phyloP scores from a whole-genome alignment of 37 sponge, comb jelly and placozoan genomes.

The Amphimedon queenslandica region DNA sequence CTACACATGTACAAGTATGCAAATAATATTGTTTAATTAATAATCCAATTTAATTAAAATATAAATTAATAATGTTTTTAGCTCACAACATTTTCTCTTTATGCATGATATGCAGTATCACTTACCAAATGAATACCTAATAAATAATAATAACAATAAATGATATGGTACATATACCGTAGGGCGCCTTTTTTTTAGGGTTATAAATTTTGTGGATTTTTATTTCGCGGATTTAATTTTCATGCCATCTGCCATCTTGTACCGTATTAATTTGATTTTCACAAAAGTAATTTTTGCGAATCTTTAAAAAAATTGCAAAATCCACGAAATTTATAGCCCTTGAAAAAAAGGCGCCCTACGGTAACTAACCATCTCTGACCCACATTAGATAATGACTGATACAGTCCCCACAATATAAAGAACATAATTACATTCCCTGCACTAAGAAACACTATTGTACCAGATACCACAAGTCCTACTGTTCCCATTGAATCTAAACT shows the following conservation, averaged over 20 bases:
- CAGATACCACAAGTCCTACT: slow-evolving; percentile 57
- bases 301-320: no score
- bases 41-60: neutral
- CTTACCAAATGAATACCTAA: slow-evolving; percentile 73
- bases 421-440: slow-evolving; percentile 76
- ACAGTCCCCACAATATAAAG: slow-evolving; percentile 61
- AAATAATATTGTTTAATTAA: no score
- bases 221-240: no score
- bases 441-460: slow-evolving; percentile 48
- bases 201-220: no score
- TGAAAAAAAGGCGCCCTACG: no score
- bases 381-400: slow-evolving; percentile 83
- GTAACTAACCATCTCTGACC: slow-evolving; percentile 81
- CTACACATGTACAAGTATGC: no score
- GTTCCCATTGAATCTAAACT: slow-evolving; percentile 54
- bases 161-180: neutral
- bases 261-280: no score
- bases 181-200: no score
- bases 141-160: neutral
- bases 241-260: no score
- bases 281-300: no score
- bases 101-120: neutral
- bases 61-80: neutral
- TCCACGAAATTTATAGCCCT: no score
- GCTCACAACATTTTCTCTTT: no score